These are phyloP conservation scores for Amphimedon queenslandica DNA, from an alignment of 37 sponge, comb jelly and placozoan genomes.

Conservation along the genomic window DNA sequence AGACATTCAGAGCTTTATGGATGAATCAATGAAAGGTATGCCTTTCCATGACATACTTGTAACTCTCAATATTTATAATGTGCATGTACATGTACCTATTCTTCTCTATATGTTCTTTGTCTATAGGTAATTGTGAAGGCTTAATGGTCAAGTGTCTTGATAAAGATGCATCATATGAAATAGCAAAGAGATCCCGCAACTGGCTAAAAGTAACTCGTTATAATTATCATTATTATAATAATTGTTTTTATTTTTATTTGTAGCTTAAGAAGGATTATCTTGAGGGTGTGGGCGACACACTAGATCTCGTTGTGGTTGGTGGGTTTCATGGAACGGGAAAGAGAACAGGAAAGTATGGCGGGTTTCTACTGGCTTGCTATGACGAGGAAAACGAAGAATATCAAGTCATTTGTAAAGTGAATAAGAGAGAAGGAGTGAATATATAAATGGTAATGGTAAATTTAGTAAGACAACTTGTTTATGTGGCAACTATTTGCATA, in stretches of 20 bases:
- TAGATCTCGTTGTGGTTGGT: conserved; percentile 95
- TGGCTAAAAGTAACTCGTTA: conserved; percentile 98
- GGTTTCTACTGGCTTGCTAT: conserved; percentile 95
- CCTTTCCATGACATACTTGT: neutral
- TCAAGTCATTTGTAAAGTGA: conserved; percentile 93
- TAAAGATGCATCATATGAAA: conserved; percentile 94
- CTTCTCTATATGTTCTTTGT: neutral
- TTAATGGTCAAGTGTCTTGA: conserved; percentile 97
- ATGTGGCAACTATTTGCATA: no score
- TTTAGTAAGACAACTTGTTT: no score
- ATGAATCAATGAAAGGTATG: conserved; percentile 92
- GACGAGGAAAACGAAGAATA: conserved; percentile 91
- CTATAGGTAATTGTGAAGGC: conserved; percentile 94
- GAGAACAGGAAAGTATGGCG: conserved; percentile 94
- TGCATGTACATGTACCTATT: neutral
- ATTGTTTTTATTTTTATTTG: no score
- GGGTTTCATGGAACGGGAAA: conserved; percentile 95
- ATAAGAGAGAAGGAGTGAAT: neutral
- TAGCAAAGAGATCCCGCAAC: conserved; percentile 94
- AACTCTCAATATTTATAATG: no score
- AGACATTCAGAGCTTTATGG: conserved; percentile 87
- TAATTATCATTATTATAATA: no score
- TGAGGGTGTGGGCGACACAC: conserved; percentile 94
- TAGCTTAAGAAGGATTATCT: conserved; percentile 98
- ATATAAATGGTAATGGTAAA: no score